These are phyloP conservation scores for Teinopalpus imperialis DNA, from an alignment of 2,888 invertebrate species.

Conservation along the genomic window DNA sequence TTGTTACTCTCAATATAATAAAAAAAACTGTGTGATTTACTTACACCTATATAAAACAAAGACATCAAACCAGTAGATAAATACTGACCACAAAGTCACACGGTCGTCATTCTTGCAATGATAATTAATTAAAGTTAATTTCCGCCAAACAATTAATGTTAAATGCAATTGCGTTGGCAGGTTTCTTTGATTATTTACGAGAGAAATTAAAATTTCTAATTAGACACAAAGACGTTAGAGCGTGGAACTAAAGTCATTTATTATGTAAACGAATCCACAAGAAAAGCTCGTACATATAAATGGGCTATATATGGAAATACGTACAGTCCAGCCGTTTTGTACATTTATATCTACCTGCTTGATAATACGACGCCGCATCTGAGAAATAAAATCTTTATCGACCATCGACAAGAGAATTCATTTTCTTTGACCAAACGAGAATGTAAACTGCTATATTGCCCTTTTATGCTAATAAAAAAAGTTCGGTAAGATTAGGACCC, in stretches of 20 bases:
- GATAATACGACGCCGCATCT: neutral
- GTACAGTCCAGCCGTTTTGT: slow-evolving; percentile 6
- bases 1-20: too few relatives aligned
- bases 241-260: slow-evolving; percentile 7
- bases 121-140: too few relatives aligned
- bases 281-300: slow-evolving; percentile 19
- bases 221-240: neutral
- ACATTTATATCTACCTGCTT: slow-evolving; percentile 12
- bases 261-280: slow-evolving; percentile 17
- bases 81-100: too few relatives aligned
- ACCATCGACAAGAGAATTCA: slow-evolving; percentile 16
- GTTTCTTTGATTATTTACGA: slow-evolving; percentile 4
- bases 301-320: slow-evolving; percentile 14
- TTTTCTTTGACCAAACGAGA: slow-evolving; percentile 20
- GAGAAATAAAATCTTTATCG: slow-evolving; percentile 19
- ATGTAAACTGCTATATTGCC: slow-evolving; percentile 5
- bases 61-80: too few relatives aligned
- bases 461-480: slow-evolving; percentile 8
- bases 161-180: too few relatives aligned
- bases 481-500: too few relatives aligned
- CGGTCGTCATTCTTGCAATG: too few relatives aligned
- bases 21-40: too few relatives aligned
- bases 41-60: too few relatives aligned
- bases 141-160: slow-evolving; percentile 6
- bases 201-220: slow-evolving; percentile 19